phyloP scores from a whole-genome alignment of 2,888 invertebrate species.

The Drosophila nr. medialis region DNA sequence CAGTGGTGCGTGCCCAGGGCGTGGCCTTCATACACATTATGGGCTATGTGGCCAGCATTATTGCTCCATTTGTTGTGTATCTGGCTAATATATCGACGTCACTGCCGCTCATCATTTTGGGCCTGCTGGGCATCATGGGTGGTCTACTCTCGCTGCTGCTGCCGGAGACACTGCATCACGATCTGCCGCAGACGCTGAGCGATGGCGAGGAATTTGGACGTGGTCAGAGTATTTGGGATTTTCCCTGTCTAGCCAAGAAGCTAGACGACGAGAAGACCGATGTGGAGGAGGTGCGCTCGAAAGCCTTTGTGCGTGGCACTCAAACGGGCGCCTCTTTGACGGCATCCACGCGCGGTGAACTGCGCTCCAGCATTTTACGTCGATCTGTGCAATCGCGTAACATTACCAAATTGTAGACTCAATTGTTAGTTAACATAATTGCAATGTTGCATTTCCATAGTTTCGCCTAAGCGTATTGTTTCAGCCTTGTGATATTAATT shows the following conservation, averaged over 20 bases:
- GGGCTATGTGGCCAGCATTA: constrained; percentile 94
- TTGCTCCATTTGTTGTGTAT: constrained; percentile 94
- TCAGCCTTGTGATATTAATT: constrained; percentile 52
- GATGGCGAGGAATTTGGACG: constrained; percentile 95
- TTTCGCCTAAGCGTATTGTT: constrained; percentile 27
- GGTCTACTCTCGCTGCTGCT: constrained; percentile 91
- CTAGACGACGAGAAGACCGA: constrained; percentile 81
- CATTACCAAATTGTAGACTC: constrained; percentile 81
- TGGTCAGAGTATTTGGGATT: constrained; percentile 92
- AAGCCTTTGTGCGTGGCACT: constrained; percentile 82
- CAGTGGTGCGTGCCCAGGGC: constrained; percentile 94
- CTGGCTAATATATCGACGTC: constrained; percentile 88
- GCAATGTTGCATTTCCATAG: constrained; percentile 40
- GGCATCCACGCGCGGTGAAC: constrained; percentile 87
- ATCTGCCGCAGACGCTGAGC: constrained; percentile 93
- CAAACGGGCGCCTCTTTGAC: constrained; percentile 86
- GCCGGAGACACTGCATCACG: constrained; percentile 94
- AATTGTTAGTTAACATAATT: constrained; percentile 15
- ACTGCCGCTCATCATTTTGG: constrained; percentile 92
- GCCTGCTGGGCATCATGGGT: constrained; percentile 90
- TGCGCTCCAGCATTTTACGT: constrained; percentile 87
- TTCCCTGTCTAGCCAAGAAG: constrained; percentile 90
- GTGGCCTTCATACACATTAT: constrained; percentile 94
- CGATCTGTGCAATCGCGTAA: constrained; percentile 86
- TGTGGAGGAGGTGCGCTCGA: constrained; percentile 73